Evolutionary conservation across 53 echinoderm and acorn worm species (phyloP).

Genomic region (Hippasteria phrygiana): DNA sequence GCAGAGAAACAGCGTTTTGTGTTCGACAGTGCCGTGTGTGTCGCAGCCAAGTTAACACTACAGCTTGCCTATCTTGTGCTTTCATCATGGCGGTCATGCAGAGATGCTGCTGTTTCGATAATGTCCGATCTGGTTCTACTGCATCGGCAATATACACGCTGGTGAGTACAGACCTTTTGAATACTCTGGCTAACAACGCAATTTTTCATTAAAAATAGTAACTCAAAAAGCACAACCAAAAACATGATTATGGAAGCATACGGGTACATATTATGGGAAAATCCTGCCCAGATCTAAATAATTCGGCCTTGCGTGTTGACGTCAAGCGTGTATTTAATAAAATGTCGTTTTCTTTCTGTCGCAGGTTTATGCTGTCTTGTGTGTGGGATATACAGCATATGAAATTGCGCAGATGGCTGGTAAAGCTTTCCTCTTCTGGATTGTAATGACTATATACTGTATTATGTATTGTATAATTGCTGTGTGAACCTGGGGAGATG

Average conservation of each 20-base stretch:
- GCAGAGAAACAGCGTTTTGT: not conserved
- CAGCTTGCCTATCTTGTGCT: not conserved
- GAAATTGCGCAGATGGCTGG: not conserved
- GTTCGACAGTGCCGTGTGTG: not conserved
- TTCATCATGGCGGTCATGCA: slow-evolving; percentile 58
- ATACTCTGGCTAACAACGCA: too few species aligned
- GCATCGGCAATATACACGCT: slow-evolving; percentile 60
- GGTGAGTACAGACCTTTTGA: too few species aligned
- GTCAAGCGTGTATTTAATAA: not conserved
- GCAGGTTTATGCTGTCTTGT: not conserved
- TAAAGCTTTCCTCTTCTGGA: not conserved
- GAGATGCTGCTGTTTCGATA: slow-evolving; percentile 59
- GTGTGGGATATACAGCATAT: not conserved
- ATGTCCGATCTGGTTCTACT: slow-evolving; percentile 35
- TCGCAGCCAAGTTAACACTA: not conserved
- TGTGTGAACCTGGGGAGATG: too few species aligned
- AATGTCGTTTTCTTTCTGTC: not conserved
- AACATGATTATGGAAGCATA: too few species aligned
- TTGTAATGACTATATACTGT: not conserved
- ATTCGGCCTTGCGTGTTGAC: not conserved
- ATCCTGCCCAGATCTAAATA: too few species aligned
- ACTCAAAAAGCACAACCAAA: too few species aligned
- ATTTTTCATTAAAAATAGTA: too few species aligned
- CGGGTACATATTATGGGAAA: too few species aligned
- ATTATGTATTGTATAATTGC: too few species aligned